A percentile compares a stretch with the other conserved stretches of the same genome.
Evolutionary conservation across 1,140 invertebrate species (phyloP).

Genomic region (Drosophila virilis): DNA sequence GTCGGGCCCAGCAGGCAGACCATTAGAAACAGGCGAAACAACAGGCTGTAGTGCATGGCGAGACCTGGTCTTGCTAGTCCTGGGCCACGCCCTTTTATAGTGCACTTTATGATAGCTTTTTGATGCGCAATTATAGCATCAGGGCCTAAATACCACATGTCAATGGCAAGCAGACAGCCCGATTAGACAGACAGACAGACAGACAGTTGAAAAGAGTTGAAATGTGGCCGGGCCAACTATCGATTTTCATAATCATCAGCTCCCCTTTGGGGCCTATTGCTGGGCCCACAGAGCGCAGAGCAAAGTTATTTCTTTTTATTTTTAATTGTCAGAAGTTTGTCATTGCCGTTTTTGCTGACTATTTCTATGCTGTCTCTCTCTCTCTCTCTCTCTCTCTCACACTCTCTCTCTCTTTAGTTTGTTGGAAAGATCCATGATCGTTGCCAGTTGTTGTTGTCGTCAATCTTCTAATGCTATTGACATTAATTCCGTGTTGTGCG

Average conservation of each 20-base stretch:
- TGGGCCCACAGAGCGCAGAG: neutral
- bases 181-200: slow-evolving; percentile 1
- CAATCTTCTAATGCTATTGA: slow-evolving; percentile 68
- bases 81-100: slow-evolving; percentile 49
- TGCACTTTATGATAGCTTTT: slow-evolving; percentile 30
- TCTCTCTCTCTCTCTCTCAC: neutral
- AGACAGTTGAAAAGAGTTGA: slow-evolving; percentile 12
- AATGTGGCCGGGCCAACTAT: slow-evolving; percentile 23
- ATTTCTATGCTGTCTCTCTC: slow-evolving; percentile 17
- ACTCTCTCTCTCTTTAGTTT: neutral
- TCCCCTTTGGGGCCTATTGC: neutral
- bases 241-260: slow-evolving; percentile 54
- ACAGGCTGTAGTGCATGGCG: slow-evolving; percentile 35
- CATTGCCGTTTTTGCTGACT: slow-evolving; percentile 48
- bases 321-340: slow-evolving; percentile 69
- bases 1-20: slow-evolving; percentile 16
- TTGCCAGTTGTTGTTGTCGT: slow-evolving; percentile 50
- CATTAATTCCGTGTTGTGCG: slow-evolving; percentile 74
- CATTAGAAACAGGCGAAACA: slow-evolving; percentile 5
- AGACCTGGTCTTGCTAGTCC: neutral
- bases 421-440: slow-evolving; percentile 16
- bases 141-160: slow-evolving; percentile 60
- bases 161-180: slow-evolving; percentile 33
- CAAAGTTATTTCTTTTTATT: slow-evolving; percentile 1
- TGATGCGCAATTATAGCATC: slow-evolving; percentile 66